These are phyloP conservation scores for Poeciliopsis prolifica DNA, from an alignment of 2,113 vertebrate species.

Conservation along the genomic window DNA sequence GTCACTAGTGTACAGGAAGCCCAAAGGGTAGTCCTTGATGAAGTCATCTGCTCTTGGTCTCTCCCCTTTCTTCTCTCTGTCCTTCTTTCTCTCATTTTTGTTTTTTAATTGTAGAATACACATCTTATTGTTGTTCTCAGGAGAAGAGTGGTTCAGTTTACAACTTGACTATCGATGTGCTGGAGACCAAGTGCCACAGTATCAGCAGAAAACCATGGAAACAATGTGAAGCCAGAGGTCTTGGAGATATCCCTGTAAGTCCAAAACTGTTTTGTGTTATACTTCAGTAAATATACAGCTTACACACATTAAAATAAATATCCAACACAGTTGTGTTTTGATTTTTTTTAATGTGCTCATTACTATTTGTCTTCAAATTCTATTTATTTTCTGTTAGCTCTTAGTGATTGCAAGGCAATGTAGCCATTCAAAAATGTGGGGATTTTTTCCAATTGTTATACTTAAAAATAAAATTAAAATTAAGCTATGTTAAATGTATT, in stretches of 20 bases:
- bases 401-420: neutral
- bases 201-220: constrained; percentile 67
- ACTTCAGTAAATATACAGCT: neutral
- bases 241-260: constrained; percentile 55
- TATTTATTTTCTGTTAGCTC: neutral
- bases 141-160: constrained; percentile 40
- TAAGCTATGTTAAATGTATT: neutral
- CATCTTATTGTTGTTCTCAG: constrained; percentile 17
- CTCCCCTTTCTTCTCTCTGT: too few relatives aligned
- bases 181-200: constrained; percentile 66
- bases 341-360: neutral
- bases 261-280: neutral
- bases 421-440: neutral
- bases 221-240: constrained; percentile 49
- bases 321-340: neutral
- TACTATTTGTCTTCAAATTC: neutral
- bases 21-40: too few relatives aligned
- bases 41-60: too few relatives aligned
- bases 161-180: constrained; percentile 59
- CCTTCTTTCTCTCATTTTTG: too few relatives aligned
- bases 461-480: neutral
- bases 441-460: neutral
- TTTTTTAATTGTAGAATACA: neutral
- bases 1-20: too few relatives aligned
- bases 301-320: neutral